A percentile compares a stretch with the other conserved stretches of the same genome.
These are phyloP conservation scores for Aphidius ervi DNA, from an alignment of 1,140 invertebrate species.

Conservation along the genomic window DNA sequence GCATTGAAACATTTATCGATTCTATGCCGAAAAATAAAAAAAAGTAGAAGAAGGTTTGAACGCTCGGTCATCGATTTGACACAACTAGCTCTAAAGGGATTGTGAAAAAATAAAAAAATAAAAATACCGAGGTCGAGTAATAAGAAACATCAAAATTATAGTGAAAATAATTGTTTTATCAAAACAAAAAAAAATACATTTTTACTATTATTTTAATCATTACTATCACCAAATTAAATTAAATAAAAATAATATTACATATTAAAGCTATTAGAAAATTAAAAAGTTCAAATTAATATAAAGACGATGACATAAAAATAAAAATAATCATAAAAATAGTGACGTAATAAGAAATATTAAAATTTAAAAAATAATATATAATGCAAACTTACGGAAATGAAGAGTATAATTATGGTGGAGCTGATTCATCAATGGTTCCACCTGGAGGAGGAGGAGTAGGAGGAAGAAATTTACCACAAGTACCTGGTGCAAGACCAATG, in stretches of 20 bases:
- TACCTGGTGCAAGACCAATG: conserved; percentile 55
- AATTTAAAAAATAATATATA: conserved; percentile 3
- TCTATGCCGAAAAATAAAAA: conserved; percentile 26
- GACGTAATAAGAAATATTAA: not conserved
- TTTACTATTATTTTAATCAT: not conserved
- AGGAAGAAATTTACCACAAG: conserved; percentile 32
- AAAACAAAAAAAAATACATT: conserved; percentile 1
- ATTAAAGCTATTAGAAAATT: not conserved
- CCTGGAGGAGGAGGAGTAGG: conserved; percentile 4
- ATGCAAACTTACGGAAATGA: conserved; percentile 47
- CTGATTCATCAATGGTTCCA: not conserved
- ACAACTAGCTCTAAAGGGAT: conserved; percentile 31
- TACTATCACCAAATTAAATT: not conserved
- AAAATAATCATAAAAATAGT: not conserved
- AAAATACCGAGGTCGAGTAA: conserved; percentile 2
- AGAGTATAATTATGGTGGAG: conserved; percentile 37
- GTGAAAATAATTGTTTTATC: conserved; percentile 11
- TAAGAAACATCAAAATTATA: not conserved
- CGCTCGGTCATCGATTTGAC: conserved; percentile 44
- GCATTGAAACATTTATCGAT: conserved; percentile 45
- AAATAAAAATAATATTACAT: not conserved
- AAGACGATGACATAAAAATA: not conserved
- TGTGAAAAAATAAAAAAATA: conserved; percentile 13
- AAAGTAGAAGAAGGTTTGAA: conserved; percentile 33
- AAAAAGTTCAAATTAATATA: not conserved